Conservation (phyloP, 2,888 invertebrate species). For the Cremastinae sp. region DNA sequence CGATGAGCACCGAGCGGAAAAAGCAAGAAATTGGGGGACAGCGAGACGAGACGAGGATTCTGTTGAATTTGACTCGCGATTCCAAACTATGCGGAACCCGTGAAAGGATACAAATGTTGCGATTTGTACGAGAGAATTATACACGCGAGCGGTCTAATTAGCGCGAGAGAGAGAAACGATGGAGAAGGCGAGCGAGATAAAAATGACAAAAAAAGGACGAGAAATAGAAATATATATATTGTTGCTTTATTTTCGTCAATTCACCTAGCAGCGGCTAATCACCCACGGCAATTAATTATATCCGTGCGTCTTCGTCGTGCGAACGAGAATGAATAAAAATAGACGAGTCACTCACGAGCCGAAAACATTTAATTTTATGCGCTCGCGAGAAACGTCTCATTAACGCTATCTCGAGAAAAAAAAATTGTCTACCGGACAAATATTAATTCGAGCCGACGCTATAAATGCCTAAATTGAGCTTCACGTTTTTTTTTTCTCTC, state of each 20-base stretch:
- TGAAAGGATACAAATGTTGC: conserved; percentile 17
- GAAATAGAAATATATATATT: conserved; percentile 24
- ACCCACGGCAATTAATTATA: conserved; percentile 68
- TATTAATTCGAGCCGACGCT: conserved; percentile 34
- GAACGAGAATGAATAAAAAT: conserved; percentile 38
- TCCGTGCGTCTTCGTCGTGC: conserved; percentile 43
- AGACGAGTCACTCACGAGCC: conserved; percentile 20
- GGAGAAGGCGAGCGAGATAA: background rate
- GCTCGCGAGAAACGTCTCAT: conserved; percentile 4
- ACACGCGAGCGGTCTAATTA: conserved; percentile 74
- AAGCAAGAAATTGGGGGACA: background rate
- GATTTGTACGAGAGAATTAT: background rate
- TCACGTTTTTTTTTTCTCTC: background rate
- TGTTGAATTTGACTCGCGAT: conserved; percentile 18
- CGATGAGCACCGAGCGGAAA: background rate
- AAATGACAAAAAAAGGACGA: no score
- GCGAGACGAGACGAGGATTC: background rate
- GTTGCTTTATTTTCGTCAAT: conserved; percentile 71
- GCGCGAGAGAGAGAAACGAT: conserved; percentile 63
- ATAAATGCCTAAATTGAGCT: conserved; percentile 14
- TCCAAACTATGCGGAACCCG: conserved; percentile 72
- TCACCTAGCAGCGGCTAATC: conserved; percentile 69
- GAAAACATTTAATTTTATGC: background rate
- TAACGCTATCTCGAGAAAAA: conserved; percentile 4
- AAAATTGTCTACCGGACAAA: conserved; percentile 32